phyloP scores from a whole-genome alignment of 1,140 invertebrate species.

The Dendrolimus kikuchii region DNA sequence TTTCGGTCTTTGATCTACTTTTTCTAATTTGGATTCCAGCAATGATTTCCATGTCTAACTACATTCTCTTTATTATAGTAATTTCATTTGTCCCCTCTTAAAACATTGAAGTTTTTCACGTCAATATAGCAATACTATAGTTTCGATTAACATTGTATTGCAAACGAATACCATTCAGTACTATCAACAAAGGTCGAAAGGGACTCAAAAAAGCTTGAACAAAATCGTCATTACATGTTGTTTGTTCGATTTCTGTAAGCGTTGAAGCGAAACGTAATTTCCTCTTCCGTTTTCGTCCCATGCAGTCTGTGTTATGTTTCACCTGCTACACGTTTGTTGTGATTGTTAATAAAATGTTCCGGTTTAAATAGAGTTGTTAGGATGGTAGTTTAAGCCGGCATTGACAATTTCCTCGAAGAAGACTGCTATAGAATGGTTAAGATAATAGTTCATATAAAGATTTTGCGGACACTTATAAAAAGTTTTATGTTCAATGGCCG shows the following conservation, averaged over 20 bases:
- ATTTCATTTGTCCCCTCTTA: not conserved
- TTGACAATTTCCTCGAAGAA: too few relatives aligned
- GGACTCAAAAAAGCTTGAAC: slow-evolving; percentile 40
- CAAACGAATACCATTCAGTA: slow-evolving; percentile 19
- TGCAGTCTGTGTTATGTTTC: slow-evolving; percentile 7
- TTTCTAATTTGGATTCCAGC: too few relatives aligned
- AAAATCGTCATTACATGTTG: slow-evolving; percentile 39
- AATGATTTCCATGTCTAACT: too few relatives aligned
- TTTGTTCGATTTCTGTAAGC: slow-evolving; percentile 27
- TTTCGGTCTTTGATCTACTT: too few relatives aligned
- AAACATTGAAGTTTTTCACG: not conserved
- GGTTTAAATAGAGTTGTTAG: too few relatives aligned
- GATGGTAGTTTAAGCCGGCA: too few relatives aligned
- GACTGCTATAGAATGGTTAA: too few relatives aligned
- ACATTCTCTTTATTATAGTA: too few relatives aligned
- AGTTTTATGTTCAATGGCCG: too few relatives aligned
- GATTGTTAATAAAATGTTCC: too few relatives aligned
- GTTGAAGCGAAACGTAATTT: slow-evolving; percentile 30
- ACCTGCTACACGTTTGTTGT: not conserved
- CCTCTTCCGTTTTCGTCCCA: slow-evolving; percentile 35
- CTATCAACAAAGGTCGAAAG: slow-evolving; percentile 36
- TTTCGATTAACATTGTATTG: slow-evolving; percentile 23
- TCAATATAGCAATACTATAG: slow-evolving; percentile 10
- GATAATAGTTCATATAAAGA: too few relatives aligned
- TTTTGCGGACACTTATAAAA: too few relatives aligned